A percentile compares a stretch with the other conserved stretches of the same genome.
Conservation (phyloP, 2,888 invertebrate genomes). For the Eurois occulta region DNA sequence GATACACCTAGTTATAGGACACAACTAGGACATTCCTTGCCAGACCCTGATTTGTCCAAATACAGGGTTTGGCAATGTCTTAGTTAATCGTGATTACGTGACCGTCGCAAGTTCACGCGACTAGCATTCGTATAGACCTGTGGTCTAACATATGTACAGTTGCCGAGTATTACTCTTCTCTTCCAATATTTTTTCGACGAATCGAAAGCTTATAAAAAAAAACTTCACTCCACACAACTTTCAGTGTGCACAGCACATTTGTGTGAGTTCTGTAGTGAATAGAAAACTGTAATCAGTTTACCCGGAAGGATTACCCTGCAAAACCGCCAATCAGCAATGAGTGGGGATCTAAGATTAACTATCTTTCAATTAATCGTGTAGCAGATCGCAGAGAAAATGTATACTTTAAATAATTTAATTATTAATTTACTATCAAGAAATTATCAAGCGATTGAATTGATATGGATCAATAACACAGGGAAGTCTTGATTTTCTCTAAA, state of each 20-base stretch:
- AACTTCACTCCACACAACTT: neutral
- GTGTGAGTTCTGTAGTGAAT: neutral
- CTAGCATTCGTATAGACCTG: neutral
- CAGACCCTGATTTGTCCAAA: neutral
- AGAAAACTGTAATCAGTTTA: conserved; percentile 20
- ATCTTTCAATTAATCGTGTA: conserved; percentile 37
- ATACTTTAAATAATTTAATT: conserved; percentile 19
- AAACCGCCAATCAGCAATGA: conserved; percentile 8
- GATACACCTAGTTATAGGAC: too few relatives aligned
- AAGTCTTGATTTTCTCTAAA: neutral
- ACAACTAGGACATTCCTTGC: too few relatives aligned
- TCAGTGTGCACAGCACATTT: too few relatives aligned
- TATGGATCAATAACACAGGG: neutral
- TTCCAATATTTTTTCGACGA: neutral
- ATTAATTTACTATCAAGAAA: neutral
- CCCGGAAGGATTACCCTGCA: neutral
- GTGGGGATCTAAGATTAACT: conserved; percentile 9
- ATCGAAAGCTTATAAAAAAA: neutral
- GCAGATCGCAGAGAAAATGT: conserved; percentile 26
- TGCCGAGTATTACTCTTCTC: neutral
- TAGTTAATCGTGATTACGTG: neutral
- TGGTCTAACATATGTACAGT: neutral
- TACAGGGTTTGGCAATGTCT: neutral
- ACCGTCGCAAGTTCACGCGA: neutral
- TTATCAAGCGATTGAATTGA: conserved; percentile 8